Evolutionary conservation across 92 coral and sea anemone species (phyloP).

Genomic region (Palythoa grandiflora): DNA sequence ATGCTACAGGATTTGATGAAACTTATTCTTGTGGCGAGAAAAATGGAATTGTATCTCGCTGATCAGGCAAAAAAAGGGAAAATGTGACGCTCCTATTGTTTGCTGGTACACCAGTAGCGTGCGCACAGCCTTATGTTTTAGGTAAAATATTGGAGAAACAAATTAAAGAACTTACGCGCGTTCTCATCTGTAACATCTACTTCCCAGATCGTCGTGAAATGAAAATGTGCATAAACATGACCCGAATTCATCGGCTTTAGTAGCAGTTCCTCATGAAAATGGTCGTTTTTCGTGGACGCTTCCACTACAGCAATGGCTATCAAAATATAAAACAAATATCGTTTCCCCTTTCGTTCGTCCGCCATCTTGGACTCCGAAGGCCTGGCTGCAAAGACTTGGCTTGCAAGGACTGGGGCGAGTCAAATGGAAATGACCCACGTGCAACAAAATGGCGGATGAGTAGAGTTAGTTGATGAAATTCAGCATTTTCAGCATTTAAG

Average conservation of each 20-base stretch:
- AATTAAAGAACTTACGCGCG: constrained; percentile 67
- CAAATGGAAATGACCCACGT: background rate
- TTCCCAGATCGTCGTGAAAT: constrained; percentile 92
- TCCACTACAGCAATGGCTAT: background rate
- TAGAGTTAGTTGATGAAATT: background rate
- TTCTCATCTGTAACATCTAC: constrained; percentile 76
- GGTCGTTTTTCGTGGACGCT: constrained; percentile 61
- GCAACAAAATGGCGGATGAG: constrained; percentile 37
- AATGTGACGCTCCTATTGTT: too few species aligned
- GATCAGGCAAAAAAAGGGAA: too few species aligned
- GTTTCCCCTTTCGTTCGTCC: constrained; percentile 14
- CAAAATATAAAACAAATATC: background rate
- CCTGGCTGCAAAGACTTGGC: constrained; percentile 9
- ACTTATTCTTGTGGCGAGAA: too few species aligned
- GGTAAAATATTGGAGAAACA: background rate
- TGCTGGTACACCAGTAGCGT: too few species aligned
- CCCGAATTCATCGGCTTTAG: constrained; percentile 90
- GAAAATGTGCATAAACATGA: constrained; percentile 93
- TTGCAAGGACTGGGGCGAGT: constrained; percentile 23
- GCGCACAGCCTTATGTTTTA: too few species aligned
- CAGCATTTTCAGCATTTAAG: background rate
- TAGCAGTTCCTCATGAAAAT: constrained; percentile 91
- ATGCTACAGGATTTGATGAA: too few species aligned
- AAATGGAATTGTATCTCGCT: too few species aligned
- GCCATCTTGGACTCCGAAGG: constrained; percentile 30